phyloP scores from a whole-genome alignment of 2,113 vertebrate genomes.

The Sinocyclocheilus rhinocerous region DNA sequence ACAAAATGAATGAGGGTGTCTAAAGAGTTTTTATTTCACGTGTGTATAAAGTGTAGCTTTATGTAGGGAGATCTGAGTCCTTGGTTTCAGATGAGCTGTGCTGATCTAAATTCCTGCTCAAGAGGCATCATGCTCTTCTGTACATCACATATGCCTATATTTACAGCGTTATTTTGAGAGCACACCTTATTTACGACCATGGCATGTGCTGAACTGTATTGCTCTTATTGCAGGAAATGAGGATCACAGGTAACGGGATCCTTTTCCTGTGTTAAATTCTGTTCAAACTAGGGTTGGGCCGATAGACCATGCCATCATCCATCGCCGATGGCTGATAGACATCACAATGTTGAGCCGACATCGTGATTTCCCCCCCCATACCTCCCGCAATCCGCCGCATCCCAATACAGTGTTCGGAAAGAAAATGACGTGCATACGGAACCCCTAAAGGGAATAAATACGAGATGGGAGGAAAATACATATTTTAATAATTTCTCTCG shows the following conservation, averaged over 20 bases:
- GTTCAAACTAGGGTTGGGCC: neutral
- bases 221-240: slow-evolving; percentile 50
- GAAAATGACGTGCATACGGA: no score
- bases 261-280: slow-evolving; percentile 30
- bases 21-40: neutral
- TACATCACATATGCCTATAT: slow-evolving; percentile 51
- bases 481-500: no score
- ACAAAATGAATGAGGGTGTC: neutral
- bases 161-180: slow-evolving; percentile 56
- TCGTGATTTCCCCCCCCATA: no score
- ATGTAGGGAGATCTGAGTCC: neutral
- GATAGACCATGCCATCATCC: no score
- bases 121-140: slow-evolving; percentile 42
- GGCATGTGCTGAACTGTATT: slow-evolving; percentile 48
- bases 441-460: no score
- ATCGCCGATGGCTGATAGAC: no score
- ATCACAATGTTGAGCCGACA: no score
- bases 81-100: neutral
- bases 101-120: slow-evolving; percentile 9
- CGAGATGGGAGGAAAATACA: no score
- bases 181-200: slow-evolving; percentile 48
- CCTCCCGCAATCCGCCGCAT: no score
- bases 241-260: slow-evolving; percentile 25
- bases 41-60: neutral
- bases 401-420: no score